These are phyloP conservation scores for Pseudomyrmex cubaensis DNA, from an alignment of 1,140 invertebrate species.

Conservation along the genomic window DNA sequence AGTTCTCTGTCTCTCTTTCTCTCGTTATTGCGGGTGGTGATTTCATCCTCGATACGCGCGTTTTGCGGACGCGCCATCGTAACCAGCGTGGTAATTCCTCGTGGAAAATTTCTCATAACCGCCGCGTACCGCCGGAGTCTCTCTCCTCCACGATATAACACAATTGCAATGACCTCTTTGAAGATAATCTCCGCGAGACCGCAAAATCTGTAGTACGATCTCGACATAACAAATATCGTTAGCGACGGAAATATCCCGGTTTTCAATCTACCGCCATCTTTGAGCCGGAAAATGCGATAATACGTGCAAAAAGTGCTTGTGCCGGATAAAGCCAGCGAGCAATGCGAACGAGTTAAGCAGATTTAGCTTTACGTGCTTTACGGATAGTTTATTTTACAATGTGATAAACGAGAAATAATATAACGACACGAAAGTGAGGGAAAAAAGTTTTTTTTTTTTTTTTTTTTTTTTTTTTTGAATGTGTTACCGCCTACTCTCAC, in stretches of 20 bases:
- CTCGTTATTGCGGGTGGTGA: constrained; percentile 3
- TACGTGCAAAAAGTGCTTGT: constrained; percentile 41
- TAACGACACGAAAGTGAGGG: not conserved
- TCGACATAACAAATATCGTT: not conserved
- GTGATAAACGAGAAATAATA: constrained; percentile 18
- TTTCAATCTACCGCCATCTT: constrained; percentile 6
- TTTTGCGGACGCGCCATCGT: not conserved
- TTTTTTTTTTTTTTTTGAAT: too few relatives aligned
- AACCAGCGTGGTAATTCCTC: not conserved
- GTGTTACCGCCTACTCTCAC: too few relatives aligned
- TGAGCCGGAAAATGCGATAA: not conserved
- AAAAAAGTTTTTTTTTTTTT: not conserved
- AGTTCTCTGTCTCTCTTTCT: not conserved
- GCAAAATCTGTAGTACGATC: not conserved
- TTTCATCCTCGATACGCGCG: constrained; percentile 6
- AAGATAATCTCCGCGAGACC: not conserved
- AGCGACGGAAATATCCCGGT: not conserved
- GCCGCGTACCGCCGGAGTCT: not conserved
- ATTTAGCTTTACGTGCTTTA: constrained; percentile 44
- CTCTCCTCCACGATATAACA: not conserved
- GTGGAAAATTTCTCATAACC: not conserved
- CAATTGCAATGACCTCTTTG: constrained; percentile 18
- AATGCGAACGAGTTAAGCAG: constrained; percentile 54
- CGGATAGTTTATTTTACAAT: not conserved
- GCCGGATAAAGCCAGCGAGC: constrained; percentile 1